Evolutionary conservation across 2,113 vertebrate genomes (phyloP).

Genomic region (Anolis sagrei): DNA sequence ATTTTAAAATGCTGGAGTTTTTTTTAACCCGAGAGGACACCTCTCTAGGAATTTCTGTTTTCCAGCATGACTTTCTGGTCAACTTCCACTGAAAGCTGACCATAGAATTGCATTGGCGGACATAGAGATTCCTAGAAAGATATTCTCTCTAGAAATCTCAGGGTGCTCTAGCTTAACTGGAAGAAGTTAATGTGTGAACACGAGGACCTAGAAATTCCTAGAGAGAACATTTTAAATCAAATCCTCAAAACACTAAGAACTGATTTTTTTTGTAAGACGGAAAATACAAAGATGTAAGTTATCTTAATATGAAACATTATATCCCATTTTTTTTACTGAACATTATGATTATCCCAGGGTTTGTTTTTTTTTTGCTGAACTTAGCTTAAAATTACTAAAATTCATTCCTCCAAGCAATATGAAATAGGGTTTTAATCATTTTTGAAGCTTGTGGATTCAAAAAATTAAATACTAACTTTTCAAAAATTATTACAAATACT

Average conservation of each 20-base stretch:
- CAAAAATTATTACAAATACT: background rate
- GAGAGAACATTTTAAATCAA: too few relatives aligned
- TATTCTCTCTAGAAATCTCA: too few relatives aligned
- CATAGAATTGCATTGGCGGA: too few relatives aligned
- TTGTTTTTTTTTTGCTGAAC: background rate
- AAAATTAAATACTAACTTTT: background rate
- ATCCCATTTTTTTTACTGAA: too few relatives aligned
- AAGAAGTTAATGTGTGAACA: too few relatives aligned
- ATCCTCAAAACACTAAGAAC: background rate
- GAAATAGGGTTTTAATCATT: background rate
- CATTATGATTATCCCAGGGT: background rate
- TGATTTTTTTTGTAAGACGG: background rate
- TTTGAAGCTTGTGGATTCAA: background rate
- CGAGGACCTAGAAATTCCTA: too few relatives aligned
- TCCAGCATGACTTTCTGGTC: too few relatives aligned
- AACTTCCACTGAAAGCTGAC: too few relatives aligned
- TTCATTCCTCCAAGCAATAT: background rate
- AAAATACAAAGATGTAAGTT: background rate
- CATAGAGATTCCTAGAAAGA: too few relatives aligned
- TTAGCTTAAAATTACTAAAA: slow-evolving; percentile 24
- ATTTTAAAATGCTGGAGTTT: background rate
- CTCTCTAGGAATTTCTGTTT: too few relatives aligned
- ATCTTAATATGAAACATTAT: background rate
- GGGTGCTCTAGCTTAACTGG: too few relatives aligned
- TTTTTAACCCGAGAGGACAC: too few relatives aligned